phyloP scores from a whole-genome alignment of 1,140 invertebrate genomes.

The Akabosia matsudoensis region DNA sequence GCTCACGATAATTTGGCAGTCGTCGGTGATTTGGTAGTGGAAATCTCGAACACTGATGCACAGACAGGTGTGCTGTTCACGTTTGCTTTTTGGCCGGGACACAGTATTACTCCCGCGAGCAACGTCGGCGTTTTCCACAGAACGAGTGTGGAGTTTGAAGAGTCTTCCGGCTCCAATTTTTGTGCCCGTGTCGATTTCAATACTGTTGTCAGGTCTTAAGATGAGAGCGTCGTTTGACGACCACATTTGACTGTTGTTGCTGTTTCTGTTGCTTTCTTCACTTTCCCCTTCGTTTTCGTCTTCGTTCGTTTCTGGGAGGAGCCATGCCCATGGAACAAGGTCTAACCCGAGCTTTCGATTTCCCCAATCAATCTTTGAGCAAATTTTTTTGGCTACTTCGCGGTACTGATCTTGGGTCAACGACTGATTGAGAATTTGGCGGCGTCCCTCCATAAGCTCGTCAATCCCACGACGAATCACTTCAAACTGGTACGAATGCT shows the following conservation, averaged over 20 bases:
- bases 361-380: slow-evolving; percentile 89
- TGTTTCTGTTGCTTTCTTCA: not conserved
- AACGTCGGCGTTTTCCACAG: slow-evolving; percentile 72
- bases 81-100: slow-evolving; percentile 2
- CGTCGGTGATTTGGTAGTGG: slow-evolving; percentile 74
- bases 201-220: not conserved
- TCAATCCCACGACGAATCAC: slow-evolving; percentile 71
- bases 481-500: slow-evolving; percentile 40
- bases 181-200: not conserved
- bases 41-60: slow-evolving; percentile 86
- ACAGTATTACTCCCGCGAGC: slow-evolving; percentile 61
- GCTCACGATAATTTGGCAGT: slow-evolving; percentile 82
- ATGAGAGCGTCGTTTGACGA: not conserved
- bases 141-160: slow-evolving; percentile 63
- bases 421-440: slow-evolving; percentile 77
- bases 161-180: not conserved
- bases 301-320: slow-evolving; percentile 28
- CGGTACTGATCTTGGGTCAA: slow-evolving; percentile 83
- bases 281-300: not conserved
- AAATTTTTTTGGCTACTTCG: slow-evolving; percentile 79
- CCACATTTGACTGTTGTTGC: not conserved
- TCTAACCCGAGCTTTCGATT: slow-evolving; percentile 89
- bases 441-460: slow-evolving; percentile 77
- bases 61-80: slow-evolving; percentile 60
- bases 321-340: slow-evolving; percentile 78